A percentile compares a stretch with the other conserved stretches of the same genome.
These are phyloP conservation scores for Eupsilia transversa DNA, from an alignment of 2,888 invertebrate species.

Conservation along the genomic window DNA sequence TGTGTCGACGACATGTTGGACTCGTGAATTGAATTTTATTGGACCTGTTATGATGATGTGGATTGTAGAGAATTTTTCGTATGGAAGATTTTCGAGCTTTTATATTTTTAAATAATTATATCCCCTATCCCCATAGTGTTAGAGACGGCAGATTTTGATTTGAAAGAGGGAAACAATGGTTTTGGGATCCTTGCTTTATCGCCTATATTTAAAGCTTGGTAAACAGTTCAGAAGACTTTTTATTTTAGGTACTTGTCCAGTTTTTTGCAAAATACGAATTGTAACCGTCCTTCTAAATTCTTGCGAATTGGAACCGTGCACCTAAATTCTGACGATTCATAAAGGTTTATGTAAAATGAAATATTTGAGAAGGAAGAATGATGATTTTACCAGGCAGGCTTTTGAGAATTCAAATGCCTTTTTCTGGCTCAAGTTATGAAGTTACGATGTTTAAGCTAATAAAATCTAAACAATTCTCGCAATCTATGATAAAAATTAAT, in stretches of 20 bases:
- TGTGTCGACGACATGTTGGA: slow-evolving; percentile 26
- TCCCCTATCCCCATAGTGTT: no score
- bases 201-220: background rate
- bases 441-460: background rate
- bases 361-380: background rate
- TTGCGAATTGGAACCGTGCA: background rate
- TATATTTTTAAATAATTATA: no score
- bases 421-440: background rate
- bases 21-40: slow-evolving; percentile 52
- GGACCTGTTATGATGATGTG: slow-evolving; percentile 39
- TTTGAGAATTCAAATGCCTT: background rate
- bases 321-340: background rate
- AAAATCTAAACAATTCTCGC: background rate
- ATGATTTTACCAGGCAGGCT: background rate
- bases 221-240: background rate
- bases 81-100: no score
- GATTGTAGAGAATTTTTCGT: background rate
- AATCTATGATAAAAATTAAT: slow-evolving; percentile 9
- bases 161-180: background rate
- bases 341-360: background rate
- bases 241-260: background rate
- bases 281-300: no score
- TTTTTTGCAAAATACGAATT: background rate
- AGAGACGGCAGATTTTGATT: background rate
- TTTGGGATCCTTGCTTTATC: background rate